Evolutionary conservation across 2,113 vertebrate genomes (phyloP).

Genomic region (Oncorhynchus gorbuscha): DNA sequence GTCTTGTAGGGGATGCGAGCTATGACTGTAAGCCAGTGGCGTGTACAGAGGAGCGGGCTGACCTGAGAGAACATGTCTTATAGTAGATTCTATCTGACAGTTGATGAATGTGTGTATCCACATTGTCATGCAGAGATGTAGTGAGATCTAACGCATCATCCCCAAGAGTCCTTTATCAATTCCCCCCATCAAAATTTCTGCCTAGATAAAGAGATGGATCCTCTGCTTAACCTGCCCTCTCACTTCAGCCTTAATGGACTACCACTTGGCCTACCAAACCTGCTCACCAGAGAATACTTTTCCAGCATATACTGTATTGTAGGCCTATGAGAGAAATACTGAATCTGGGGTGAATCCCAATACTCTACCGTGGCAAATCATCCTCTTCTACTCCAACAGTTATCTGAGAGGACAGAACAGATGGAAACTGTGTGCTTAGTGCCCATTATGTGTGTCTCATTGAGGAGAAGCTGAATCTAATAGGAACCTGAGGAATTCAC

Average conservation of each 20-base stretch:
- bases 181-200: not conserved
- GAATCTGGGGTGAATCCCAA: not conserved
- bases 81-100: constrained; percentile 11
- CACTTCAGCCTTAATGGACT: not conserved
- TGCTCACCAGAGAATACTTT: not conserved
- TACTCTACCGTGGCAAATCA: not conserved
- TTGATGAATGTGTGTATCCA: not conserved
- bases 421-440: not conserved
- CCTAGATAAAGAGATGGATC: not conserved
- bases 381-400: not conserved
- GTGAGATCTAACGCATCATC: not conserved
- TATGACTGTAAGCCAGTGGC: too few species aligned
- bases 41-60: too few species aligned
- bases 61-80: not conserved
- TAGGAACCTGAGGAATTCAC: not conserved
- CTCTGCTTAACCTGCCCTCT: not conserved
- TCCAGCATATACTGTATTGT: too few species aligned
- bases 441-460: too few species aligned
- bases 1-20: too few species aligned
- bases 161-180: not conserved
- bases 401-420: constrained; percentile 1
- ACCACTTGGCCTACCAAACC: not conserved
- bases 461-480: not conserved
- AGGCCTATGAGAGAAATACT: not conserved
- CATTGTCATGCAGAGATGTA: not conserved